These are phyloP conservation scores for Apodemus agrarius DNA, from an alignment of 2,797 vertebrate species.

Conservation along the genomic window DNA sequence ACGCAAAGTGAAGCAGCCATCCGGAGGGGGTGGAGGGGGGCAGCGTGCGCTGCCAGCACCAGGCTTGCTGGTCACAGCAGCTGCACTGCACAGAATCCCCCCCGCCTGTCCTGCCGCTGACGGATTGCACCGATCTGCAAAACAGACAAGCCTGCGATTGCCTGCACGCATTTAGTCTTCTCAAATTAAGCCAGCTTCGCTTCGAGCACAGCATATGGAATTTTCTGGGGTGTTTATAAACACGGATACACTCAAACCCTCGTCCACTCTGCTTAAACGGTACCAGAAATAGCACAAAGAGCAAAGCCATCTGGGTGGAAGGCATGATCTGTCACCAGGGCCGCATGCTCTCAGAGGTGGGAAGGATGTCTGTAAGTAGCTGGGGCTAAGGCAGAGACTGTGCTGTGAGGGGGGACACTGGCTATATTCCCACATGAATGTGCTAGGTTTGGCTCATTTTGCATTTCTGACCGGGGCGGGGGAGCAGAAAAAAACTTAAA, in stretches of 20 bases:
- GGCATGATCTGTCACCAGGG: not conserved
- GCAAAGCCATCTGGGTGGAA: conserved; percentile 9
- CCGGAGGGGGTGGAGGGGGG: rapidly evolving
- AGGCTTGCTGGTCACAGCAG: conserved; percentile 71
- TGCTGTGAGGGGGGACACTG: not conserved
- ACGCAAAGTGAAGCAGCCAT: not conserved
- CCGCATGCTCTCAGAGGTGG: conserved; percentile 1
- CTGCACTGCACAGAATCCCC: conserved; percentile 64
- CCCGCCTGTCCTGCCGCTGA: conserved; percentile 44
- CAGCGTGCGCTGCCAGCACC: not conserved
- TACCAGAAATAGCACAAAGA: conserved; percentile 66
- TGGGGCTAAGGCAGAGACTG: conserved; percentile 18
- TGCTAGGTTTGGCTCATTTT: conserved; percentile 45
- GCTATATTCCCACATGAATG: conserved; percentile 2
- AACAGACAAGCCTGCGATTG: conserved; percentile 79
- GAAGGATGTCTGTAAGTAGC: not conserved
- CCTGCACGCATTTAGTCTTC: conserved; percentile 79
- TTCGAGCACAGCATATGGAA: conserved; percentile 79
- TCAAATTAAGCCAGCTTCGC: conserved; percentile 80
- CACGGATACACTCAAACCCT: conserved; percentile 77
- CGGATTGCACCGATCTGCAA: conserved; percentile 78
- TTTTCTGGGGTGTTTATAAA: conserved; percentile 82
- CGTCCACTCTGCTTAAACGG: conserved; percentile 73
- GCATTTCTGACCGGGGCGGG: conserved; percentile 14
- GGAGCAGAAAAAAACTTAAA: conserved; percentile 51